Base-by-base conservation (phyloP, 2,113 vertebrate genomes). In the Sialia sialis region DNA sequence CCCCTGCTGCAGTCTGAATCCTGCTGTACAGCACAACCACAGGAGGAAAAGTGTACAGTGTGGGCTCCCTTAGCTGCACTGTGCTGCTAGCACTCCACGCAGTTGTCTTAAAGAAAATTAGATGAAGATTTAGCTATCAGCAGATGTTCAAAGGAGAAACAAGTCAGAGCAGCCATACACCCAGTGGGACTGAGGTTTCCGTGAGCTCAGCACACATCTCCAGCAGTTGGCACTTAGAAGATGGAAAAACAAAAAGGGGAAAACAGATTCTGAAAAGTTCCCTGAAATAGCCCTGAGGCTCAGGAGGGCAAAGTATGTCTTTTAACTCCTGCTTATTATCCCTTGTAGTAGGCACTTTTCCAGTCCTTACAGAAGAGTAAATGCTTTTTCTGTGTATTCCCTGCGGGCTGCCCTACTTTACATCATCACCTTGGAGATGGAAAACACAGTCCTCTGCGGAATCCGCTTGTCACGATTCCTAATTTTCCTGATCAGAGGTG, bases 371-470 rank as follows among this genome's bases (percentile, higher is more conserved):
- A 39, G 26, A 70, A 48, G 66, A 84, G 36, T 75, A 67, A 84
- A 63, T 54, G 62, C 23, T 78, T 60, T 74, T 89, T 64, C 77
- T 66, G 36, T 89, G 14, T 73, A 18, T 90, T 91, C 78, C 87
- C 69, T 36, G 21, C 8, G 1, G 63, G 82, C 84, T 96, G 92
- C 74, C 90, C 81, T 93, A 87, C 85, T 96, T 91, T 59, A n/a
- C n/a, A 20, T 21, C 81, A 67, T 93, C 90, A 74, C 91, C 80
- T 84, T 69, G 67, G 90, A 85, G 92, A 94, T 12, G 10, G 68
- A 77, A 88, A 93, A 74, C 26, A 25, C 54, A 46, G 7, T 39
- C 56, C 82, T 58, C 18, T 79, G 66, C 62, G 30, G 36, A 88
- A 80, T 30, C 67, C 58, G 88, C 79, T 44, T 12, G 43, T 82